phyloP scores from a whole-genome alignment of 2,888 invertebrate genomes.

The Drosophila formosana region DNA sequence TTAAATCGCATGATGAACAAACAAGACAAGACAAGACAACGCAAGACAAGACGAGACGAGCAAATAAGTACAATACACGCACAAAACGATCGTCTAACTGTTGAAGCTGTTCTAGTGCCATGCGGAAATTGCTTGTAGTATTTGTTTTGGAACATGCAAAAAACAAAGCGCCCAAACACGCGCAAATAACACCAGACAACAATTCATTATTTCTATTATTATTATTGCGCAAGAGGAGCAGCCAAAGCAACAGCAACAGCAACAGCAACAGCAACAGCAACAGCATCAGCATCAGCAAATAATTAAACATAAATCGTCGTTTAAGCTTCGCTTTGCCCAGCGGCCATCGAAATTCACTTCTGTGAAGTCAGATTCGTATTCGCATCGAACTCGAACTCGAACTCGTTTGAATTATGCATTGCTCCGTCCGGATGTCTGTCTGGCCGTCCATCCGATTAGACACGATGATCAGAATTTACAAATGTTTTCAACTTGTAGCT shows the following conservation, averaged over 20 bases:
- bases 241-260: slow-evolving; percentile 23
- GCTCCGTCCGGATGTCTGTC: slow-evolving; percentile 7
- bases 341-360: slow-evolving; percentile 27
- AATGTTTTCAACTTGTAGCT: slow-evolving; percentile 50
- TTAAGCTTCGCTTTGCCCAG: slow-evolving; percentile 49
- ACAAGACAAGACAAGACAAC: slow-evolving; percentile 14
- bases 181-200: slow-evolving; percentile 39
- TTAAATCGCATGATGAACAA: slow-evolving; percentile 56
- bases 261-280: slow-evolving; percentile 19
- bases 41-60: slow-evolving; percentile 33
- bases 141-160: slow-evolving; percentile 51
- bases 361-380: slow-evolving; percentile 8
- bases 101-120: slow-evolving; percentile 53
- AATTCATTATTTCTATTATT: slow-evolving; percentile 58
- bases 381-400: slow-evolving; percentile 9
- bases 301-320: slow-evolving; percentile 66
- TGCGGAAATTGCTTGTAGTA: slow-evolving; percentile 72
- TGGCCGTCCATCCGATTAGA: slow-evolving; percentile 18
- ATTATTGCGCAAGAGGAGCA: slow-evolving; percentile 46
- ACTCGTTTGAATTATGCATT: slow-evolving; percentile 45
- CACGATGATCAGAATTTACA: slow-evolving; percentile 52
- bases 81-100: slow-evolving; percentile 25
- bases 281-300: slow-evolving; percentile 49
- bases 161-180: slow-evolving; percentile 50
- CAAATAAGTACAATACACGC: slow-evolving; percentile 37